Base-by-base conservation (phyloP, 2,113 vertebrate genomes). In the Carassius gibelio region DNA sequence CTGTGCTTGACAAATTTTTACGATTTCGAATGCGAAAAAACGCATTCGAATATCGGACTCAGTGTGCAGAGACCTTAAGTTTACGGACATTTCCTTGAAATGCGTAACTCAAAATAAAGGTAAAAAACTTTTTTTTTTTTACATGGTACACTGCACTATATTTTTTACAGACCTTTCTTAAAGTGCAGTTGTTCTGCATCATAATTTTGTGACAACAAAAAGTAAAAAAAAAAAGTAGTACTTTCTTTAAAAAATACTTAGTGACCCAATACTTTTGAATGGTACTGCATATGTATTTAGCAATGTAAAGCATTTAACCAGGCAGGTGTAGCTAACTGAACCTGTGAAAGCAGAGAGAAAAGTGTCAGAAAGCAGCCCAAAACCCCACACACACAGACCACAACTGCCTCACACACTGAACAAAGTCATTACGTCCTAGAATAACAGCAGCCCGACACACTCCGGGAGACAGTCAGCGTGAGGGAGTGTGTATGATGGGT, bases 321-420 rank as follows among this genome's bases (percentile, higher is more conserved):
- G 45, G 42, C 38, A 34, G 23, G 59, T 36, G 81, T 61, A 23
- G n/a, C 9, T 15, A 50, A 19, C 19, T 13, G 42, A 61, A 52
- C 30, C 30, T 75, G 85, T 23, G 45, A 83, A 34, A 74, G 8
- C 4, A 23, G 48, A 68, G 61, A 76, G 34, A 34, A 42, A 62
- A 42, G 26, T 69, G 75, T 75, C 42, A 68, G 75, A 77, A 42
- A n/a, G 71, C 55, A 82, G 36, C 9, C 3, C 48, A 36, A 42
- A 42, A 55, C 42, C 52, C 62, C 69, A 86, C 45, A 88, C 55
- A 34, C 85, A 90, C 77, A 87, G 76, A 82, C 13, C 14, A 64
- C 52, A 82, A 62, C 55, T 83, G 55, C 57, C 89, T 87, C 90
- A 93, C 93, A 94, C 91, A 94, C 87, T 90, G 91, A 92, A 91